Conservation (phyloP, 2,797 vertebrate species). For the Anguilla marmorata region DNA sequence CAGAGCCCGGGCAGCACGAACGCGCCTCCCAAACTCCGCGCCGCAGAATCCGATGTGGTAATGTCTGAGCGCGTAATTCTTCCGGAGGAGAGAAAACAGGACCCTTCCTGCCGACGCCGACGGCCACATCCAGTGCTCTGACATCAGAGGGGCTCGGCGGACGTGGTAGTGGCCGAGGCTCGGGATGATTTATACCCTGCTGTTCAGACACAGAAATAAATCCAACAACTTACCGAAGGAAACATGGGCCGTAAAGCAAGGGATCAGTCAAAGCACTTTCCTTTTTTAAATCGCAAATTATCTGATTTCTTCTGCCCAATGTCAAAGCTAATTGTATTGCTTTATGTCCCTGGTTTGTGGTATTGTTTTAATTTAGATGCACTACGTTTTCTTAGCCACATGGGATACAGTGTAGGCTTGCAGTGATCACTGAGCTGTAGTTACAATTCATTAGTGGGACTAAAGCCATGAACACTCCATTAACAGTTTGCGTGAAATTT, state of each 20-base stretch:
- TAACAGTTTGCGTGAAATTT: neutral
- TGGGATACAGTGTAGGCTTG: neutral
- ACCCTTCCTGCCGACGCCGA: conserved; percentile 58
- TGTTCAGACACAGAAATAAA: conserved; percentile 69
- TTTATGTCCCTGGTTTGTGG: conserved; percentile 69
- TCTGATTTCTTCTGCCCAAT: conserved; percentile 59
- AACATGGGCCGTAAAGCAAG: conserved; percentile 63
- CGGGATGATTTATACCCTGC: conserved; percentile 72
- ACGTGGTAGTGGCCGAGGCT: conserved; percentile 44
- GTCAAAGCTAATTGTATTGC: conserved; percentile 68
- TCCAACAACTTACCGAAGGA: conserved; percentile 59
- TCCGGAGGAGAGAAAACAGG: conserved; percentile 72
- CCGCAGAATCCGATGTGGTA: conserved; percentile 78
- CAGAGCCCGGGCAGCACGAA: conserved; percentile 64
- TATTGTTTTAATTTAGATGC: conserved; percentile 47
- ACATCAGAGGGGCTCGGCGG: conserved; percentile 42
- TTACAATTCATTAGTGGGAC: conserved; percentile 51
- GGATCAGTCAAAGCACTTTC: conserved; percentile 61
- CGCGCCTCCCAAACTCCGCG: conserved; percentile 66
- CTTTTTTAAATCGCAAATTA: conserved; percentile 66
- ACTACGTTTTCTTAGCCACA: conserved; percentile 19
- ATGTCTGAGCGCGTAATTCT: conserved; percentile 79
- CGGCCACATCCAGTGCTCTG: conserved; percentile 61
- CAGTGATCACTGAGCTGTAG: neutral
- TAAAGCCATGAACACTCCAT: conserved; percentile 41